Evolutionary conservation across 2,113 vertebrate species (phyloP).

Genomic region (Arvicanthis niloticus): DNA sequence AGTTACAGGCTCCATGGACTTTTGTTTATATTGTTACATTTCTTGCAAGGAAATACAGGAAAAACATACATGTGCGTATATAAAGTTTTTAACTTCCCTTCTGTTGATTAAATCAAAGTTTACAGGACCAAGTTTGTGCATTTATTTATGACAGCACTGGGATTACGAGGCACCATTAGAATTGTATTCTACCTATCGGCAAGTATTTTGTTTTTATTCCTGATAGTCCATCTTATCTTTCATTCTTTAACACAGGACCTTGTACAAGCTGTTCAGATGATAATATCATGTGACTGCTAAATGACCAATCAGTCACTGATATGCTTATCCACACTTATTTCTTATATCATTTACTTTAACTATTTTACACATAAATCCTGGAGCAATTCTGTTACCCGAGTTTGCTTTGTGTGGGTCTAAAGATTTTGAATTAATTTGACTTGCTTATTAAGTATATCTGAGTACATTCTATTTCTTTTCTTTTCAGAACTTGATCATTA

Average conservation of each 20-base stretch:
- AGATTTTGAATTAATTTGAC: constrained; percentile 12
- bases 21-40: not conserved
- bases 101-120: not conserved
- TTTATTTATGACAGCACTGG: not conserved
- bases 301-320: not conserved
- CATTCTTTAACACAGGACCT: not conserved
- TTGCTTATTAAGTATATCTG: not conserved
- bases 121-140: not conserved
- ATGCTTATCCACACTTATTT: not conserved
- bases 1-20: not conserved
- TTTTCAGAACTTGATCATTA: constrained; percentile 10
- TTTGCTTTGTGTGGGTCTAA: not conserved
- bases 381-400: not conserved
- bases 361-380: not conserved
- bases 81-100: not conserved
- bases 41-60: not conserved
- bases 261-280: not conserved
- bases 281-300: not conserved
- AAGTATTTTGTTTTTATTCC: not conserved
- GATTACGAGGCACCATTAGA: not conserved
- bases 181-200: not conserved
- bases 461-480: constrained; percentile 39
- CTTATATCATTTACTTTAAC: constrained; percentile 42
- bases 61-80: not conserved
- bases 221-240: not conserved